Evolutionary conservation across 2,113 vertebrate genomes (phyloP).

Genomic region (Ictalurus punctatus): DNA sequence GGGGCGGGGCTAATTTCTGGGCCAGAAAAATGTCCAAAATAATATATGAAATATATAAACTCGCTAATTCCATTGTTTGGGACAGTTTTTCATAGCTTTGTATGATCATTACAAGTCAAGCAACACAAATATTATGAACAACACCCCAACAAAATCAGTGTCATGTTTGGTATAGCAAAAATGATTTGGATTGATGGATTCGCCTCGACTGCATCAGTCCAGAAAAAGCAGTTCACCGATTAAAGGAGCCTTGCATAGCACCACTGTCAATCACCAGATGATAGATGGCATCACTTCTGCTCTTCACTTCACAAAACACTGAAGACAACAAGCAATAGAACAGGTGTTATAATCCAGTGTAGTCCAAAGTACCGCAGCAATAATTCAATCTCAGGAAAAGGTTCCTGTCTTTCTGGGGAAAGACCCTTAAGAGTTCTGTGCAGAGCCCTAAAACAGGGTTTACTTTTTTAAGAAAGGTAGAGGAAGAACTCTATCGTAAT

Average conservation of each 20-base stretch:
- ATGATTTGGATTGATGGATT: constrained; percentile 61
- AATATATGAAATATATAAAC: neutral
- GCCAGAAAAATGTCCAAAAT: neutral
- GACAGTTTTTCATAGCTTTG: neutral
- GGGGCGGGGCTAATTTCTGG: neutral
- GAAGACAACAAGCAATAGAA: neutral
- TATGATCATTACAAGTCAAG: neutral
- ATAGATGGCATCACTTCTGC: neutral
- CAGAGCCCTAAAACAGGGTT: neutral
- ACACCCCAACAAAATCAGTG: neutral
- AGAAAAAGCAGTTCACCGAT: constrained; percentile 45
- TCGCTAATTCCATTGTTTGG: neutral
- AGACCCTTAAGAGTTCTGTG: neutral
- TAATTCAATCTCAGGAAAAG: neutral
- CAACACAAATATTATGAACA: neutral
- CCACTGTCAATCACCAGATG: neutral
- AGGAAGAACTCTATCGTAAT: neutral
- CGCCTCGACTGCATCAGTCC: constrained; percentile 44
- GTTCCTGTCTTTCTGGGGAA: neutral
- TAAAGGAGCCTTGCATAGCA: constrained; percentile 37
- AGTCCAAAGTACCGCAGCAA: neutral
- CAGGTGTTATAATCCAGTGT: neutral
- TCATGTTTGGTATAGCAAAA: neutral
- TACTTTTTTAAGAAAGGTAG: neutral
- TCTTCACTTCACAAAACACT: neutral